Percentiles rank a stretch among this genome's conserved stretches.
These are phyloP conservation scores for Anguilla rostrata DNA, from an alignment of 2,113 vertebrate genomes.

Conservation along the genomic window DNA sequence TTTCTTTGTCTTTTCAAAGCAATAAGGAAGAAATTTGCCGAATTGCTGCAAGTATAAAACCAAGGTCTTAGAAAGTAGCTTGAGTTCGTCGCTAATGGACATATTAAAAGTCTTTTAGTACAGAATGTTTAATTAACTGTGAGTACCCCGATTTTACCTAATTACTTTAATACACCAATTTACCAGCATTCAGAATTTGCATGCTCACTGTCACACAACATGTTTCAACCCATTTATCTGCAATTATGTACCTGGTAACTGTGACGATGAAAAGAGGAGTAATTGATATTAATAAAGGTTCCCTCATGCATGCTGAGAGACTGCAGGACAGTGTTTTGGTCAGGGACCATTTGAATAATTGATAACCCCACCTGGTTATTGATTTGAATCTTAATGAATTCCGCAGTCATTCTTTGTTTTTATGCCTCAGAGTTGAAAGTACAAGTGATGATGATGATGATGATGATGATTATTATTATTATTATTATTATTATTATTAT, in stretches of 20 bases:
- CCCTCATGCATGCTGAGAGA: constrained; percentile 1
- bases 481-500: neutral
- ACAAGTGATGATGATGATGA: too few relatives aligned
- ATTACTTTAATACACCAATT: constrained; percentile 20
- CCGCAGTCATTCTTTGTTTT: neutral
- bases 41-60: neutral
- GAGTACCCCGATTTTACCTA: constrained; percentile 10
- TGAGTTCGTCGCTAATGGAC: neutral
- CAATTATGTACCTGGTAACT: constrained; percentile 12
- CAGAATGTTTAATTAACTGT: constrained; percentile 23
- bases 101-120: constrained; percentile 4
- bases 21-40: too few relatives aligned
- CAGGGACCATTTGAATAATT: neutral
- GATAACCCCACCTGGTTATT: neutral
- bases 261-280: constrained; percentile 20
- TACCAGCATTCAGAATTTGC: constrained; percentile 22
- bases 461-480: too few relatives aligned
- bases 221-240: constrained; percentile 22
- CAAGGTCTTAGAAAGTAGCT: too few relatives aligned
- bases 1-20: too few relatives aligned
- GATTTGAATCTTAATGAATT: neutral
- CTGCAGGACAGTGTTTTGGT: constrained; percentile 1
- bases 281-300: constrained; percentile 26
- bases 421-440: neutral
- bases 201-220: constrained; percentile 6